A percentile compares a stretch with the other conserved stretches of the same genome.
Evolutionary conservation across 2,888 invertebrate species (phyloP).

Genomic region (Temnothorax rugatulus): DNA sequence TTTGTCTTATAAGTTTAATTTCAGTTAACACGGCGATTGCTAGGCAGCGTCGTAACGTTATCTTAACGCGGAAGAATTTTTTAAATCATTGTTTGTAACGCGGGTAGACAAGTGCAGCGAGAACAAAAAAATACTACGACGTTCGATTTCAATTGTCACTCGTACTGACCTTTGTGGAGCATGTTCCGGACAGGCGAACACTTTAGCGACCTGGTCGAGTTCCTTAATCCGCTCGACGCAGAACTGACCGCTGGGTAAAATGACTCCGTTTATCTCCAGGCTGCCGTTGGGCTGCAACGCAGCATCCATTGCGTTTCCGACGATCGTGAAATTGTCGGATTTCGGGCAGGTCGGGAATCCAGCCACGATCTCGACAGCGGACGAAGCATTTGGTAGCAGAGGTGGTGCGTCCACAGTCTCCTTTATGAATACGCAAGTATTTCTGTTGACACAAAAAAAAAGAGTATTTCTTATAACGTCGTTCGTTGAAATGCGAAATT

Average conservation of each 20-base stretch:
- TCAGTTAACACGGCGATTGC: neutral
- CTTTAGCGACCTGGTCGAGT: conserved; percentile 86
- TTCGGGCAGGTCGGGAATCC: conserved; percentile 88
- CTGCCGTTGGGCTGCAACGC: conserved; percentile 88
- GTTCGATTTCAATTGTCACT: neutral
- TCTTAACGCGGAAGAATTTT: neutral
- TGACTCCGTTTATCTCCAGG: conserved; percentile 86
- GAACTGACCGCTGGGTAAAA: conserved; percentile 84
- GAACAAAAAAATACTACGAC: neutral
- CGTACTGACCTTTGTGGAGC: conserved; percentile 84
- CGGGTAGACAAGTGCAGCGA: too few relatives aligned
- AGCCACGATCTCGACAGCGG: conserved; percentile 83
- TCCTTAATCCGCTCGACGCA: conserved; percentile 85
- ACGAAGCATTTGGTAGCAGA: conserved; percentile 83
- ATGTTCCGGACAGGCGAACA: conserved; percentile 89
- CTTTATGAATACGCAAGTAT: conserved; percentile 74
- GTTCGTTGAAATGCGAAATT: neutral
- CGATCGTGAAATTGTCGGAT: conserved; percentile 87
- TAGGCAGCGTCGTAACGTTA: neutral
- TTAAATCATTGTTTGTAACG: neutral
- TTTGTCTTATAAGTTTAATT: neutral
- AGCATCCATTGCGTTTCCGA: conserved; percentile 88
- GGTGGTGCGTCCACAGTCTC: conserved; percentile 75
- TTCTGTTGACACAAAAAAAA: conserved; percentile 74
- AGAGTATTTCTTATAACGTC: neutral